Evolutionary conservation across 2,113 vertebrate species (phyloP), one percentile per base, ranked within the genome.

Genomic region (Anguilla rostrata): DNA sequence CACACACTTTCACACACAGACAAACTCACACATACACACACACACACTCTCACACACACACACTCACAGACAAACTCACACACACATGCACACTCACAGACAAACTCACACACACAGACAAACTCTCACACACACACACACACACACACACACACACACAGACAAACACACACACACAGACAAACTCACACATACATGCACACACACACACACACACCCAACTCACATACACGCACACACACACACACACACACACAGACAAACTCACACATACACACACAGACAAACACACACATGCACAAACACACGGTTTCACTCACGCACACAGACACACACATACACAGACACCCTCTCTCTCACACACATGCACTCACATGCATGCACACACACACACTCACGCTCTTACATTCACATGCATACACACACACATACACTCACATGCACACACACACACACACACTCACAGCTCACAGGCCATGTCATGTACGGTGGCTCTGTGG

Each of bases 391-490:
- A 43, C 22, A 83, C n/a, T n/a, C n/a, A 83, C 53, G 22, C 26
- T n/a, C 39, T 6, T 34, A 5, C 46, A 86, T n/a, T n/a, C n/a
- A 12, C 78, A 40, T 79, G 11, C 34, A 53, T 26, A 6, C 85
- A 81, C 39, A 29, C 79, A 82, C 41, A 8, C 43, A 57, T 22
- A 15, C 29, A 22, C 5, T 34, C 46, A 60, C 82, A 34, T 60
- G 15, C 34, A 3, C 85, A 53, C 82, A 56, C 5, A 9, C 82
- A 34, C 83, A 26, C 46, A 53, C 34, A 40, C 46, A 63, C 49
- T 49, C 60, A 39, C 80, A 56, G 71, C 78, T 85, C 78, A 12
- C 78, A 57, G 57, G 57, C 34, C 39, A 82, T 86, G 84, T 49
- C 3, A 0, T 63, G 39, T 5, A 11, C 15, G 43, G 18, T 56